phyloP scores from a whole-genome alignment of 2,113 vertebrate genomes.

The Heloderma charlesbogerti region DNA sequence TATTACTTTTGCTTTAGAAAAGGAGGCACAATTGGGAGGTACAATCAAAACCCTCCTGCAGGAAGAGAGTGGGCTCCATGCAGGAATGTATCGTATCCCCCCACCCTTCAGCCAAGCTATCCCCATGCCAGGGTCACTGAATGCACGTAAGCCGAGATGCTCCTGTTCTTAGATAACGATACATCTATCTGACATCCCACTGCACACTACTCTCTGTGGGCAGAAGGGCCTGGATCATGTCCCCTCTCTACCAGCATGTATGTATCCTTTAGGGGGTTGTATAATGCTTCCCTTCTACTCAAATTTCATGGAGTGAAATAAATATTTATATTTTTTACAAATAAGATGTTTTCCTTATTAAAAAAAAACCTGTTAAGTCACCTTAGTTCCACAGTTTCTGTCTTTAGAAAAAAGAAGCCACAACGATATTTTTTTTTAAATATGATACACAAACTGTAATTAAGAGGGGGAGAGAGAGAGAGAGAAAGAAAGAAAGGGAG shows the following conservation, averaged over 20 bases:
- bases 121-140: neutral
- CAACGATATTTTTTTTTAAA: slow-evolving; percentile 83
- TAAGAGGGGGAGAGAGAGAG: slow-evolving; percentile 69
- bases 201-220: neutral
- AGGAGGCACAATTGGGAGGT: neutral
- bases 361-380: slow-evolving; percentile 87
- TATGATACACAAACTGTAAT: slow-evolving; percentile 89
- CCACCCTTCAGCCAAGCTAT: neutral
- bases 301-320: slow-evolving; percentile 87
- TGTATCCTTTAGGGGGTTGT: slow-evolving; percentile 85
- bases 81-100: neutral
- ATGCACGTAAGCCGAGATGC: neutral
- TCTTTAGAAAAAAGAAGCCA: slow-evolving; percentile 95
- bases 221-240: neutral
- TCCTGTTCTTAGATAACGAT: too few relatives aligned
- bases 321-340: slow-evolving; percentile 86
- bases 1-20: slow-evolving; percentile 10
- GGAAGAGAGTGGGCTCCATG: neutral
- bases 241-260: slow-evolving; percentile 83
- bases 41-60: neutral
- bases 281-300: slow-evolving; percentile 87
- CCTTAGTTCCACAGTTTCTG: slow-evolving; percentile 94
- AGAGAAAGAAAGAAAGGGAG: slow-evolving; percentile 74
- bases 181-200: neutral
- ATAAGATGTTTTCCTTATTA: slow-evolving; percentile 88